Evolutionary conservation across 2,797 vertebrate species (phyloP).

Genomic region (Pipistrellus nathusii): DNA sequence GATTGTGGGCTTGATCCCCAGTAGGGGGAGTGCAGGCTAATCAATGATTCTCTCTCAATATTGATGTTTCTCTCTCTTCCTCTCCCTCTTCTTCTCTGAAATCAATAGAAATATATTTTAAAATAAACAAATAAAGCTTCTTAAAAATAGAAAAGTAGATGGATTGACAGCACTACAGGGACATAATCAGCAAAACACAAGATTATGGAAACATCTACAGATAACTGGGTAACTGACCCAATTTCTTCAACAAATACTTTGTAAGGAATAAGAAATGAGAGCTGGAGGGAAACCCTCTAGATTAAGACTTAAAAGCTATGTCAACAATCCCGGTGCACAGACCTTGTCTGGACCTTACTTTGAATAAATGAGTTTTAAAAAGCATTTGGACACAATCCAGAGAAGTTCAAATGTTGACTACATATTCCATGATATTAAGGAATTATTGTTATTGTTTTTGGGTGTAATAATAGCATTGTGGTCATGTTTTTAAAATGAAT

Average conservation of each 20-base stretch:
- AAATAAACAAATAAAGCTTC: too few species aligned
- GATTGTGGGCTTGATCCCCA: too few species aligned
- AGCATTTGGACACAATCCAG: not conserved
- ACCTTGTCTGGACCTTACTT: not conserved
- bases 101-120: too few species aligned
- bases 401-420: conserved; percentile 5
- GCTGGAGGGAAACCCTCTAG: not conserved
- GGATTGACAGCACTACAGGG: not conserved
- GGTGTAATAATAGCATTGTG: not conserved
- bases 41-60: too few species aligned
- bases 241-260: conserved; percentile 3
- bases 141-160: not conserved
- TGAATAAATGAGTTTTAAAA: conserved; percentile 18
- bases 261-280: not conserved
- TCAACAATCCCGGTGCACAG: not conserved
- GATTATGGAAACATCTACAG: not conserved
- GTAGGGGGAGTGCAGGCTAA: too few species aligned
- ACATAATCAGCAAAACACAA: not conserved
- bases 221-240: not conserved
- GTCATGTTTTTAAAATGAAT: not conserved
- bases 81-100: too few species aligned
- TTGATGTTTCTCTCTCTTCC: too few species aligned
- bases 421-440: conserved; percentile 21
- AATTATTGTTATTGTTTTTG: not conserved
- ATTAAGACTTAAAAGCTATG: not conserved